These are phyloP conservation scores for Lydus trimaculatus DNA, from an alignment of 2,888 invertebrate species.

Conservation along the genomic window DNA sequence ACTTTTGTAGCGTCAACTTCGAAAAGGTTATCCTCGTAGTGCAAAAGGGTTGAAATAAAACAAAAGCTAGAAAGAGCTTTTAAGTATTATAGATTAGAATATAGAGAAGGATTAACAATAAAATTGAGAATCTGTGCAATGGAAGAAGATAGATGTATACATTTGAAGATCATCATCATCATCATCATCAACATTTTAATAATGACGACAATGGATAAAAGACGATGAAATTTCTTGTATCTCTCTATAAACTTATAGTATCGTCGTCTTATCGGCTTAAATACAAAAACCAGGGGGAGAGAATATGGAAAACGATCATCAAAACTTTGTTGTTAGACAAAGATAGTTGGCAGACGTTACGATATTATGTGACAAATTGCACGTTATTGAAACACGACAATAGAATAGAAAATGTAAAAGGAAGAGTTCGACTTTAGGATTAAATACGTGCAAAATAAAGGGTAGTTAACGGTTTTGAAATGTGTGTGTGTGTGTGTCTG, in stretches of 20 bases:
- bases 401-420: neutral
- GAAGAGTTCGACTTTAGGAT: neutral
- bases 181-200: neutral
- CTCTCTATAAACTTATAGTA: neutral
- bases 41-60: conserved; percentile 59
- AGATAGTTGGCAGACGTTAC: conserved; percentile 31
- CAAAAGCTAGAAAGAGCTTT: conserved; percentile 53
- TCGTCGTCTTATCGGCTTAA: conserved; percentile 24
- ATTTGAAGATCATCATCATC: neutral
- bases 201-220: neutral
- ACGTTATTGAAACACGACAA: conserved; percentile 55
- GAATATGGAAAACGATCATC: conserved; percentile 1
- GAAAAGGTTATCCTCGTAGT: conserved; percentile 53
- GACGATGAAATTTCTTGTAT: neutral
- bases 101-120: conserved; percentile 46
- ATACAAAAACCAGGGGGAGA: conserved; percentile 15
- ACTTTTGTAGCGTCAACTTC: neutral
- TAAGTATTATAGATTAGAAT: conserved; percentile 55
- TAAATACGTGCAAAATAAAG: neutral
- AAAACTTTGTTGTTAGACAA: conserved; percentile 9
- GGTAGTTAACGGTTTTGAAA: neutral
- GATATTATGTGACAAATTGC: conserved; percentile 60
- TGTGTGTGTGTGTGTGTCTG: no score
- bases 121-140: conserved; percentile 7
- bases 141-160: neutral